These are phyloP conservation scores for Polyommatus icarus DNA, from an alignment of 2,888 invertebrate species.

Conservation along the genomic window DNA sequence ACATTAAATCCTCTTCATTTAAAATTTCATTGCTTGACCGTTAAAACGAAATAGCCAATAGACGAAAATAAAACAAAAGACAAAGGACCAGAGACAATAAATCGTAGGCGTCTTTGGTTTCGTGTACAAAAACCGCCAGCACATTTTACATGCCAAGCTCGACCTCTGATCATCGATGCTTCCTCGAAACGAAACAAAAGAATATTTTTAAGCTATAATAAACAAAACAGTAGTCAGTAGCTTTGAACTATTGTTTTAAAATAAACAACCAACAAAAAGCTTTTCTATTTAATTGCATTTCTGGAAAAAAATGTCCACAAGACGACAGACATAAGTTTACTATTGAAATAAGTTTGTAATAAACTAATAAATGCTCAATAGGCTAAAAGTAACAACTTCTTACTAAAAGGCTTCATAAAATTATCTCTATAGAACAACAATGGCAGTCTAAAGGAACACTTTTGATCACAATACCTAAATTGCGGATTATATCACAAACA, in stretches of 20 bases:
- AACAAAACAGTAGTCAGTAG: constrained; percentile 35
- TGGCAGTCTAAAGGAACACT: background rate
- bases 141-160: constrained; percentile 60
- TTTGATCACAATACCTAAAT: background rate
- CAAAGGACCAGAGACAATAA: constrained; percentile 47
- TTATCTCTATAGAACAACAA: no score
- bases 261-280: background rate
- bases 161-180: constrained; percentile 53
- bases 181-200: constrained; percentile 66
- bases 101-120: constrained; percentile 44
- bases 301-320: background rate
- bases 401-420: no score
- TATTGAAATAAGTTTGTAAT: background rate
- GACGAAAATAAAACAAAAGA: constrained; percentile 43
- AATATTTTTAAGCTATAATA: constrained; percentile 40
- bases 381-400: no score
- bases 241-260: constrained; percentile 31
- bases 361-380: no score
- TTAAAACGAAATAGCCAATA: constrained; percentile 38
- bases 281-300: background rate
- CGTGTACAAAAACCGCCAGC: constrained; percentile 47
- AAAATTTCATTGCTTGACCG: constrained; percentile 28
- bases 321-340: background rate
- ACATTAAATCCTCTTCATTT: background rate
- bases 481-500: background rate